Evolutionary conservation across 2,797 vertebrate species (phyloP).

Genomic region (Heliangelus exortis): DNA sequence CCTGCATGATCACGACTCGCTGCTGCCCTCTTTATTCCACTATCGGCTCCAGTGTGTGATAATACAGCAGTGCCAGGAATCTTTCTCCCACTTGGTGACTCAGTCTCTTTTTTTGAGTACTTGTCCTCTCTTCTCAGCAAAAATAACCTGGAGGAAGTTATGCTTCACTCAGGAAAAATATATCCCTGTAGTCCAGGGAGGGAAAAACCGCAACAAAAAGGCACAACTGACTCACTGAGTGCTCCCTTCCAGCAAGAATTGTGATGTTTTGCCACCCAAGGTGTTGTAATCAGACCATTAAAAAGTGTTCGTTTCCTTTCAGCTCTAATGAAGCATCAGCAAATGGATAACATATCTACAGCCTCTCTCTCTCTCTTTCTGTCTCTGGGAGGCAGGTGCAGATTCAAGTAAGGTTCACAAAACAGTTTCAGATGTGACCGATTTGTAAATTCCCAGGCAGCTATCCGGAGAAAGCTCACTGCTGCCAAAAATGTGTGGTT

Average conservation of each 20-base stretch:
- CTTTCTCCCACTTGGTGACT: not conserved
- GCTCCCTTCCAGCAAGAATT: not conserved
- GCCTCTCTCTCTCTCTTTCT: not conserved
- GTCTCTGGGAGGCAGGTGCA: slow-evolving; percentile 33
- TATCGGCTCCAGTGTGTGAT: not conserved
- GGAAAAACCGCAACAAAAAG: not conserved
- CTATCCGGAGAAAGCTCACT: not conserved
- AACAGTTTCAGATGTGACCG: not conserved
- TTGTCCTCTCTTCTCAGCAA: not conserved
- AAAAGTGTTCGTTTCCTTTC: not conserved
- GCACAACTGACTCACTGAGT: not conserved
- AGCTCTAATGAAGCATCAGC: not conserved
- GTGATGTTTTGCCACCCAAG: not conserved
- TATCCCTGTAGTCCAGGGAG: rapidly evolving
- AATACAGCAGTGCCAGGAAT: not conserved
- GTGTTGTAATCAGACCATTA: not conserved
- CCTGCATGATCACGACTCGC: not conserved
- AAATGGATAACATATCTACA: not conserved
- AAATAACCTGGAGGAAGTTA: not conserved
- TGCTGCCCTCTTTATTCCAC: slow-evolving; percentile 41
- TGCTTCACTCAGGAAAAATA: not conserved
- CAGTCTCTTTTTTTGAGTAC: not conserved
- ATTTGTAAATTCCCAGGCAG: slow-evolving; percentile 16
- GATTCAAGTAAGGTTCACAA: not conserved
- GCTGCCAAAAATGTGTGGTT: slow-evolving; percentile 38